Evolutionary conservation across 2,888 invertebrate species (phyloP).

Genomic region (Salpingus planirostris): DNA sequence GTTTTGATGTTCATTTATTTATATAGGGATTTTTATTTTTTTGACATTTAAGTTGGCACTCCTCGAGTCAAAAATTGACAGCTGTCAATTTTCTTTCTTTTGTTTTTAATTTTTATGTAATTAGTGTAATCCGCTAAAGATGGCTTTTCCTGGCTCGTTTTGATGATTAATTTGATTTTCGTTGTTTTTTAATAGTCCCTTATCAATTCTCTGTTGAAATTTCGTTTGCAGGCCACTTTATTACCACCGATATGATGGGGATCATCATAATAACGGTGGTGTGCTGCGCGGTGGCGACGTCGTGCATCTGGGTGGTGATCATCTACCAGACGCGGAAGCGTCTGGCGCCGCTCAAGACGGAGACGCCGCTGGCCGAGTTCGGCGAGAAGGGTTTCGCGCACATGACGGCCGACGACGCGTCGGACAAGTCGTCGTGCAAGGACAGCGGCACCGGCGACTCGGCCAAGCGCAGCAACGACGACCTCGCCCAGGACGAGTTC

Average conservation of each 20-base stretch:
- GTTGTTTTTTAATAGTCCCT: too few relatives aligned
- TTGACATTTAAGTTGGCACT: too few relatives aligned
- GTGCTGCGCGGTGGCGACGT: conserved; percentile 85
- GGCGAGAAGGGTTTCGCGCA: conserved; percentile 21
- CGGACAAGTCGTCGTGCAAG: conserved; percentile 67
- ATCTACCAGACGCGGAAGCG: conserved; percentile 76
- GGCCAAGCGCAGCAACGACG: conserved; percentile 57
- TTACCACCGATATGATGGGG: conserved; percentile 72
- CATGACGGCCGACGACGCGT: conserved; percentile 60
- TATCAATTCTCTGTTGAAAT: too few relatives aligned
- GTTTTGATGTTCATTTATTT: too few relatives aligned
- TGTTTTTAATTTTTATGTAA: too few relatives aligned
- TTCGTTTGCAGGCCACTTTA: conserved; percentile 46
- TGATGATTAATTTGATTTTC: too few relatives aligned
- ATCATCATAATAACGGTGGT: conserved; percentile 85
- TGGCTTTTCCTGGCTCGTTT: too few relatives aligned
- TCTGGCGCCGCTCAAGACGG: conserved; percentile 39
- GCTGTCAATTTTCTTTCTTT: too few relatives aligned
- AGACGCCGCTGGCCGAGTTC: conserved; percentile 25
- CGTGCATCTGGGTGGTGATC: conserved; percentile 84
- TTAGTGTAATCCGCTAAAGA: too few relatives aligned
- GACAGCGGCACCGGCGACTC: conserved; percentile 77
- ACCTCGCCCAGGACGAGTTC: conserved; percentile 35
- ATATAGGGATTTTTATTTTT: too few relatives aligned
- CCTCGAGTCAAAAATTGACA: too few relatives aligned